Percentiles rank a stretch among this genome's conserved stretches.
phyloP scores from a whole-genome alignment of 2,113 vertebrate genomes.

The Rousettus leschenaultii region DNA sequence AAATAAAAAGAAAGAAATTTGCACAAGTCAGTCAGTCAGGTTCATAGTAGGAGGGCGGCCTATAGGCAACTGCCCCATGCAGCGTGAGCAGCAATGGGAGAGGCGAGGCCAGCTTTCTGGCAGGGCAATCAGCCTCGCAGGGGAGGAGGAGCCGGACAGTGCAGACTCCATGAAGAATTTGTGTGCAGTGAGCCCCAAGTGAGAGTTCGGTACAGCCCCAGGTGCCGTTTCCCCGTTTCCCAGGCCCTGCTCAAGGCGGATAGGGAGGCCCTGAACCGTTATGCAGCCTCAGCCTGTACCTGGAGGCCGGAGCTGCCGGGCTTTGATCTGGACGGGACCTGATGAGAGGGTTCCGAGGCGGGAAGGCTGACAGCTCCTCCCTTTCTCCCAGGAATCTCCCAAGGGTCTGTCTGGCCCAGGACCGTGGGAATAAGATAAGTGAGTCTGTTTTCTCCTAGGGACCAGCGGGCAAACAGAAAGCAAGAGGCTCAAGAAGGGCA shows the following conservation, averaged over 20 bases:
- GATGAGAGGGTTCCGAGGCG: neutral
- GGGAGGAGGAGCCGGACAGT: neutral
- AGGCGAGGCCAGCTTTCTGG: neutral
- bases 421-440: neutral
- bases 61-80: neutral
- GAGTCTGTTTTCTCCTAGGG: conserved; percentile 29
- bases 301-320: neutral
- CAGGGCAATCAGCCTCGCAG: neutral
- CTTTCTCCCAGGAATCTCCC: neutral
- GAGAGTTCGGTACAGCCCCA: neutral
- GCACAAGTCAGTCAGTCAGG: neutral
- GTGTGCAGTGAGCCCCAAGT: neutral
- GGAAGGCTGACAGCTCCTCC: neutral
- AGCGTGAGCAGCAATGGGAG: neutral
- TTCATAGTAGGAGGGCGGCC: neutral
- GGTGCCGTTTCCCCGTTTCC: neutral
- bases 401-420: neutral
- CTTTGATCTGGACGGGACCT: neutral
- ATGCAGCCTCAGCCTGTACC: neutral
- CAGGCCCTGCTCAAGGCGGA: neutral
- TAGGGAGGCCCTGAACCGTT: neutral
- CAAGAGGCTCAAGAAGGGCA: conserved; percentile 38
- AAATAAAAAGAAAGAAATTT: neutral
- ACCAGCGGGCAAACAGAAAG: neutral
- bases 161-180: neutral